Evolutionary conservation across 2,888 invertebrate species (phyloP), one percentile per base, ranked within the genome.

Genomic region (Pyralis farinalis): DNA sequence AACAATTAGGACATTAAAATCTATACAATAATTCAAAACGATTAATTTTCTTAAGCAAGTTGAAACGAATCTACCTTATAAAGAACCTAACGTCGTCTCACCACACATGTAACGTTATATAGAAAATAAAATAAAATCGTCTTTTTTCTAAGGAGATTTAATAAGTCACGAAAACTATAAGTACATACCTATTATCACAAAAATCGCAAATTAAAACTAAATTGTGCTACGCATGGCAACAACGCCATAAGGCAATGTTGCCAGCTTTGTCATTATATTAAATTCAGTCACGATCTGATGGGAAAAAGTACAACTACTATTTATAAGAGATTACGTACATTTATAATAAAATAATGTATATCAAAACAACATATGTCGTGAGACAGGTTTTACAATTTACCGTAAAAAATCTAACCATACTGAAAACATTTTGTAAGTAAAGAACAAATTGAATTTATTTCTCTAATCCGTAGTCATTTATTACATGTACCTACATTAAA

Each of bases 341-440:
- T 54, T 43, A 51, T 44, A 49, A 41, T 37, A 55, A 54, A 50
- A 53, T 33, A 49, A 49, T 55, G 53, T 47, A 41, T 54, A 44
- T 51, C 63, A 79, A 82, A 72, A 84, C 78, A 83, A 88, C 87
- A 88, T 80, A 88, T 88, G 87, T 81, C 84, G 87, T 88, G 87
- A 88, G 87, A 87, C 87, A 79, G 75, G 61, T 61, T 71, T 70
- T 54, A 78, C 64, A 73, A 58, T 56, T 44, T 54, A 45, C 43
- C 9, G 27, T 30, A 21, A 11, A 37, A 30, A 21, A 21, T 37
- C 11, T 30, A n/a, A 30, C 21, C 11, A 10, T 31, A 11, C 2
- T 11, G 9, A 30, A 11, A 22, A 21, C 1, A 29, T 20, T 20
- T 21, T 30, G 20, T 29, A 30, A 12, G 11, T 30, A n/a, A 12